A percentile compares a stretch with the other conserved stretches of the same genome.
phyloP scores from a whole-genome alignment of 2,113 vertebrate species.

The Willisornis vidua region DNA sequence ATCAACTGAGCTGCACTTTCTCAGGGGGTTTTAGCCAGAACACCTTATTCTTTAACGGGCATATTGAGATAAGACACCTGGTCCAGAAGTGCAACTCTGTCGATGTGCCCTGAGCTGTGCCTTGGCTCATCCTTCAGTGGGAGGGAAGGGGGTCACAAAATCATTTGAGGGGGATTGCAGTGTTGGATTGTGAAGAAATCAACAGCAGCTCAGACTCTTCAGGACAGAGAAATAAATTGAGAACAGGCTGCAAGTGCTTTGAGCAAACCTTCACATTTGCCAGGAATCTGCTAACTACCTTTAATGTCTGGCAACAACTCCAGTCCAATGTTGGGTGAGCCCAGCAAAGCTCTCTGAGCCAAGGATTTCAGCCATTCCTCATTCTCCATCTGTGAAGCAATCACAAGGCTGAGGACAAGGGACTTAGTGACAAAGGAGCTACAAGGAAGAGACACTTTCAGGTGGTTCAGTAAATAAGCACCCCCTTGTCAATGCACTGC shows the following conservation, averaged over 20 bases:
- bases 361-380: background rate
- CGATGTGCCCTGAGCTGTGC: fast-evolving
- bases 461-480: background rate
- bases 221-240: background rate
- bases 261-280: background rate
- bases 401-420: background rate
- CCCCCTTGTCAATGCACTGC: background rate
- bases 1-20: constrained; percentile 9
- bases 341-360: background rate
- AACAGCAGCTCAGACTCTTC: background rate
- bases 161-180: background rate
- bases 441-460: background rate
- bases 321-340: background rate
- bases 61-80: background rate
- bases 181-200: background rate
- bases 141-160: background rate
- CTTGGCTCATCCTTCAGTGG: fast-evolving
- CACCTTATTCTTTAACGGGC: background rate
- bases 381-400: background rate
- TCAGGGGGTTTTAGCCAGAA: background rate
- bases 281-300: background rate
- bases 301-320: background rate
- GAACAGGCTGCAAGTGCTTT: background rate
- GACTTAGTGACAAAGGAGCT: background rate
- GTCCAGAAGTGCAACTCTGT: background rate